A percentile compares a stretch with the other conserved stretches of the same genome.
Conservation (phyloP, 2,797 vertebrate species). For the Enteromius mattozi region DNA sequence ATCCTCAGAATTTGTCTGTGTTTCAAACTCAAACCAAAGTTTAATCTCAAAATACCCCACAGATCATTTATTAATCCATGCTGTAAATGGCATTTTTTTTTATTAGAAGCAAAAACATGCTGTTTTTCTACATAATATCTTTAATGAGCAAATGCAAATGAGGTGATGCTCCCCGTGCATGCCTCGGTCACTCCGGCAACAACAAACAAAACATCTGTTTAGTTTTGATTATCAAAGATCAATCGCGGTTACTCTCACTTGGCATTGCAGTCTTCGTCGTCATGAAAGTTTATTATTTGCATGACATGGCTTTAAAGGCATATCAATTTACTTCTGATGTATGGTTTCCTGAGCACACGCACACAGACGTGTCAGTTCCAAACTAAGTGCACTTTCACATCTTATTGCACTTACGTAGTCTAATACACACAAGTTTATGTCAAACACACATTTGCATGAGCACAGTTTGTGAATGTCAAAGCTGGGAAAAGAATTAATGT, state of each 20-base stretch:
- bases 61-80: neutral
- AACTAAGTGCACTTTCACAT: neutral
- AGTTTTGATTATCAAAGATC: neutral
- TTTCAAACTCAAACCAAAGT: neutral
- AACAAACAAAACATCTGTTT: neutral
- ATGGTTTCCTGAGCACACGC: neutral
- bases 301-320: neutral
- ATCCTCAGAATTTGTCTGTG: neutral
- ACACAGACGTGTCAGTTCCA: neutral
- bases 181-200: neutral
- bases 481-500: neutral
- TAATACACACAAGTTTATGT: neutral
- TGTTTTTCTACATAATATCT: neutral
- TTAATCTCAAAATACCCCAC: neutral
- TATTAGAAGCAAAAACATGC: neutral
- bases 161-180: neutral
- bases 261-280: neutral
- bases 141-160: neutral
- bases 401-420: neutral
- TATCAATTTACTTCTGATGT: neutral
- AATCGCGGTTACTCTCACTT: neutral
- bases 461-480: neutral
- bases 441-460: neutral
- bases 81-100: neutral
- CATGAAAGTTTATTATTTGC: neutral